phyloP scores from a whole-genome alignment of 2,888 invertebrate genomes.

The Leptinotarsa haldemani region DNA sequence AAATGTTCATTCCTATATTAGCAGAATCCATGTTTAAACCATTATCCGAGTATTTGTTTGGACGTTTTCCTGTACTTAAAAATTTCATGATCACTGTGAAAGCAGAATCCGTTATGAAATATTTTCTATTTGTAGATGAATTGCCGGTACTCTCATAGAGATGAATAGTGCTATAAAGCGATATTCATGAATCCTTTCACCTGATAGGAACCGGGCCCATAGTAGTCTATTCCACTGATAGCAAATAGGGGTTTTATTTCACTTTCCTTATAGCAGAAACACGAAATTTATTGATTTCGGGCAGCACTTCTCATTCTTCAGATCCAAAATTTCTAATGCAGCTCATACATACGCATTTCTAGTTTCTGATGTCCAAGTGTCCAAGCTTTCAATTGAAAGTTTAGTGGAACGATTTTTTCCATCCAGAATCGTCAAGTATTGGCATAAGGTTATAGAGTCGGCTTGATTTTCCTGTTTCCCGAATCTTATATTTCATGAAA shows the following conservation, averaged over 20 bases:
- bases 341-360: not conserved
- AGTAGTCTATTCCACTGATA: conserved; percentile 24
- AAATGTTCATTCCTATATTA: not conserved
- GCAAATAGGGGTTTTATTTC: not conserved
- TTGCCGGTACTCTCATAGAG: no score
- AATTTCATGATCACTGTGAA: not conserved
- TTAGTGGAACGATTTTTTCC: not conserved
- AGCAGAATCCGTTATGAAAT: no score
- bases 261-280: conserved; percentile 1
- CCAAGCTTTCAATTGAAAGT: not conserved
- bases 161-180: conserved; percentile 17
- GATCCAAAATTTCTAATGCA: not conserved
- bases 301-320: not conserved
- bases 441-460: no score
- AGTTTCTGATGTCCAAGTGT: conserved; percentile 2
- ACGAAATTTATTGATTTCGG: not conserved
- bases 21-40: conserved; percentile 15
- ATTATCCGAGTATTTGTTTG: not conserved
- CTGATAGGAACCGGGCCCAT: conserved; percentile 21
- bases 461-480: not conserved
- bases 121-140: no score
- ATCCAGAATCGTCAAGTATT: not conserved
- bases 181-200: conserved; percentile 15
- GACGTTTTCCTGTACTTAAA: not conserved
- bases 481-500: not conserved